These are phyloP conservation scores for Delichon dasypus DNA, from an alignment of 2,797 vertebrate genomes.

Conservation along the genomic window DNA sequence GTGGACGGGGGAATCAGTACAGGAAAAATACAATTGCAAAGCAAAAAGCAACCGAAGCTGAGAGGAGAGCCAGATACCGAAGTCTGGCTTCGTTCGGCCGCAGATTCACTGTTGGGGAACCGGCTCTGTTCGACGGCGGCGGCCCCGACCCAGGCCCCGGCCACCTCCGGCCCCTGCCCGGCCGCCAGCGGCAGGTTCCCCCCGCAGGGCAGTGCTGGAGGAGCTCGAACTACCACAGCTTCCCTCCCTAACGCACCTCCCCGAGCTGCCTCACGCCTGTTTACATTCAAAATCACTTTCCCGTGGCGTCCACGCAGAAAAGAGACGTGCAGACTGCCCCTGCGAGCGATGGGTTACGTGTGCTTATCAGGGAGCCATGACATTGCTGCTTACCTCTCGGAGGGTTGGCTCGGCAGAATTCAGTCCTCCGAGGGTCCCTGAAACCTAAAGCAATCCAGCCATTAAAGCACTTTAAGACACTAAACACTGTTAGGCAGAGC, in stretches of 20 bases:
- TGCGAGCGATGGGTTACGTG: not conserved
- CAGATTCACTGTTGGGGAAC: not conserved
- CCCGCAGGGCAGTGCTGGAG: not conserved
- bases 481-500: not conserved
- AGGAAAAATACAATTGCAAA: not conserved
- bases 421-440: not conserved
- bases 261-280: not conserved
- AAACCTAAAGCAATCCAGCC: not conserved
- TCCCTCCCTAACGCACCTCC: not conserved
- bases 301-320: not conserved
- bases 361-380: not conserved
- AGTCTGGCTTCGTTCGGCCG: not conserved
- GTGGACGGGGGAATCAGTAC: not conserved
- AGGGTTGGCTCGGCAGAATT: not conserved
- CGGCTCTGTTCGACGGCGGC: not conserved
- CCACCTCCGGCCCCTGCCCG: not conserved
- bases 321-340: not conserved
- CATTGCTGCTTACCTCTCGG: not conserved
- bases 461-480: not conserved
- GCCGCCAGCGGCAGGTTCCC: not conserved
- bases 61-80: not conserved
- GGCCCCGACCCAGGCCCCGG: not conserved
- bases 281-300: slow-evolving; percentile 1
- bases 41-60: not conserved
- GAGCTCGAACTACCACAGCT: not conserved